These are phyloP conservation scores for Sciurus carolinensis DNA, from an alignment of 2,797 vertebrate genomes.

Conservation along the genomic window DNA sequence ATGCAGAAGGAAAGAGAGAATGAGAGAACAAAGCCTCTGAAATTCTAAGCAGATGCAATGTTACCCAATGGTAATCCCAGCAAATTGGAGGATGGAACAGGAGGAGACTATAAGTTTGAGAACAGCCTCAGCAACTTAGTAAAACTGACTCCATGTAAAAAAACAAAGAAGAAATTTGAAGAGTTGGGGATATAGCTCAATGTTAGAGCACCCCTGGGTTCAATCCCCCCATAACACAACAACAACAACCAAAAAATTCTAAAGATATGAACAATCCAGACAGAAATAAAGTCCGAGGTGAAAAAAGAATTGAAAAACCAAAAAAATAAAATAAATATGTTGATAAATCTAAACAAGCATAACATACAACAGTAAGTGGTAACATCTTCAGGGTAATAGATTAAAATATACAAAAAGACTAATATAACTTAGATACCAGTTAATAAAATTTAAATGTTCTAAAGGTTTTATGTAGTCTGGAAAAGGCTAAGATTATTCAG, in stretches of 20 bases:
- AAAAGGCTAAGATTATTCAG: background rate
- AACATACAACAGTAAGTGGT: background rate
- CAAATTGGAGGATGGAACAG: too few species aligned
- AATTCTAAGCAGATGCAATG: background rate
- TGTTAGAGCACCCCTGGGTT: too few species aligned
- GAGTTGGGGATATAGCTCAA: too few species aligned
- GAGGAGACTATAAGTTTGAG: too few species aligned
- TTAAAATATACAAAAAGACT: background rate
- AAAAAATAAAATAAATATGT: background rate
- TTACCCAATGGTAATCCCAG: too few species aligned
- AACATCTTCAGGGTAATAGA: background rate
- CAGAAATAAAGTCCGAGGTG: background rate
- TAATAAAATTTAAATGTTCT: conserved; percentile 8
- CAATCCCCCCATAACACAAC: too few species aligned
- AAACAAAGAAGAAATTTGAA: too few species aligned
- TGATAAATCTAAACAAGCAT: background rate
- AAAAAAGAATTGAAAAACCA: background rate
- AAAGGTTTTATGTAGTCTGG: background rate
- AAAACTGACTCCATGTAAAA: too few species aligned
- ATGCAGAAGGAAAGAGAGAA: conserved; percentile 2
- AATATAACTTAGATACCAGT: background rate
- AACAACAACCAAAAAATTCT: background rate
- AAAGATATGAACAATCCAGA: background rate
- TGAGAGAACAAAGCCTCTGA: background rate
- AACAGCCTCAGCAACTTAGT: too few species aligned